Evolutionary conservation across 1,140 invertebrate species (phyloP), one percentile per base, ranked within the genome.

Genomic region (Papilio glaucus): DNA sequence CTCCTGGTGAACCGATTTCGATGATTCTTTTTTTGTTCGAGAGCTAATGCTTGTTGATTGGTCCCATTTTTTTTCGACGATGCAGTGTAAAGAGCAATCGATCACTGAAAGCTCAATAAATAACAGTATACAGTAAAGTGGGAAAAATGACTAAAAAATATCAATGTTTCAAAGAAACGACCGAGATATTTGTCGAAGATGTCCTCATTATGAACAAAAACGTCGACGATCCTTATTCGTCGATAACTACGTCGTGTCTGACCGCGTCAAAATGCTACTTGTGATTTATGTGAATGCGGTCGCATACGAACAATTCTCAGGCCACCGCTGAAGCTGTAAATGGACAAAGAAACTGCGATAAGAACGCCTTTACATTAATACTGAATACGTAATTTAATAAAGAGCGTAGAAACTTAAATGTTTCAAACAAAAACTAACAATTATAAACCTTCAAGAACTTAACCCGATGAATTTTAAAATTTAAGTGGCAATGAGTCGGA

Each of bases 211-310:
- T 53, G 21, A 13, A 53, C 49, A 53, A 53, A 53, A 53, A 53
- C 49, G 21, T 53, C 49, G 12, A 8, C 8, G 49, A 53, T 53
- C 49, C 49, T 53, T 53, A 24, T 53, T 24, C 49, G 49, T 53
- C 49, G 49, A 53, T 53, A 53, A 26, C 49, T 53, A 10, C 49
- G 49, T 53, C 49, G 49, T 53, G 49, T 53, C 18, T 53, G 10
- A 12, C 49, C 49, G 49, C 49, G 49, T 53, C 49, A 24, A 53
- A 21, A 24, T 15, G 49, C 49, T 53, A 53, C 49, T 53, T 53
- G 49, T 53, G 49, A 53, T 21, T 53, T 53, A 53, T 53, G 49
- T 12, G 49, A 53, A 53, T 53, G 49, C 49, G 49, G 49, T 21
- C 18, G 18, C 9, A 12, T 2, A 53, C 8, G n/a, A 9, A 53